Evolutionary conservation across 2,797 vertebrate species (phyloP).

Genomic region (Hirundo rustica): DNA sequence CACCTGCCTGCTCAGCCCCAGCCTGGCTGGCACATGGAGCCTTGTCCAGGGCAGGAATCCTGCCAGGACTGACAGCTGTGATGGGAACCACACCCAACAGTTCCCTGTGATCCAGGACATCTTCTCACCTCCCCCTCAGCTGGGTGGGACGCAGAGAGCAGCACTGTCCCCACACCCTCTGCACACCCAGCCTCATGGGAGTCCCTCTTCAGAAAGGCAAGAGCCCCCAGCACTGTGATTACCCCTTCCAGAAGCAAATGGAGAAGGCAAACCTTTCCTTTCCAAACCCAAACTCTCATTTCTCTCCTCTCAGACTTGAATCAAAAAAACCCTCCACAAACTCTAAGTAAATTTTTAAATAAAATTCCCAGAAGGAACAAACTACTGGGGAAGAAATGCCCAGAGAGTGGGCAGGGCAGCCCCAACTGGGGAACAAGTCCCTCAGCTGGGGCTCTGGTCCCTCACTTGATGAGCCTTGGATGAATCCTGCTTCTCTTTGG

Average conservation of each 20-base stretch:
- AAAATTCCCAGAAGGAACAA: neutral
- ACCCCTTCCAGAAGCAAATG: neutral
- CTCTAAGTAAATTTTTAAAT: neutral
- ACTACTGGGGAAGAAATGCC: neutral
- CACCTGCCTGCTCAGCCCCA: neutral
- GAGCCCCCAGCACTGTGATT: neutral
- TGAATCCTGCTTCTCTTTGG: slow-evolving; percentile 5
- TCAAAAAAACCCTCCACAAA: rapidly evolving
- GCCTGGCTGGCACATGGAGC: neutral
- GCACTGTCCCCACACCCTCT: neutral
- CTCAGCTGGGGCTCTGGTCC: neutral
- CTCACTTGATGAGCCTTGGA: neutral
- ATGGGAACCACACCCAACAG: rapidly evolving
- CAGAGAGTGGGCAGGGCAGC: neutral
- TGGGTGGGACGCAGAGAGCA: neutral
- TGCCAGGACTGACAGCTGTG: neutral
- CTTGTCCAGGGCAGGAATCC: neutral
- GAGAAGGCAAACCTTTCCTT: neutral
- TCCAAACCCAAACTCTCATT: neutral
- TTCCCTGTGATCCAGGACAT: neutral
- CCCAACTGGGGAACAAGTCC: neutral
- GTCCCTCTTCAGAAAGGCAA: neutral
- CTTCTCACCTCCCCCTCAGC: neutral
- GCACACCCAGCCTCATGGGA: rapidly evolving
- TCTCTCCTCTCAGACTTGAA: neutral